Evolutionary conservation across 2,888 invertebrate genomes (phyloP).

Genomic region (Erpobdella octoculata): DNA sequence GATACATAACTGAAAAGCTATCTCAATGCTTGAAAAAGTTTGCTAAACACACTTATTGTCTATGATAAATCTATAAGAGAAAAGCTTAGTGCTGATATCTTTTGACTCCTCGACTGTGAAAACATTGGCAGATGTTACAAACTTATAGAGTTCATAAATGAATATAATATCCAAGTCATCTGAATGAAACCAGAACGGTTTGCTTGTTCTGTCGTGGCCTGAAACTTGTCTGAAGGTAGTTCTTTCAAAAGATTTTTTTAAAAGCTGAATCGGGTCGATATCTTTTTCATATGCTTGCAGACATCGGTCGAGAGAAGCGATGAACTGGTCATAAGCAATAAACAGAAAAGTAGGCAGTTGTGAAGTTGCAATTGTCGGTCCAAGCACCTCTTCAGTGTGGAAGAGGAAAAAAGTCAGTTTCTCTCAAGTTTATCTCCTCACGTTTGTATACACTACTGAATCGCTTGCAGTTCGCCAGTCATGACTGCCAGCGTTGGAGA

Average conservation of each 20-base stretch:
- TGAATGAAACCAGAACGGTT: background rate
- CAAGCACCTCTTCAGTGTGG: no score
- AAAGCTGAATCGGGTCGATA: background rate
- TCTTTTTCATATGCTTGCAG: background rate
- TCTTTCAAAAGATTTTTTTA: background rate
- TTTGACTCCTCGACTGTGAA: background rate
- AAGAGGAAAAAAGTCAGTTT: no score
- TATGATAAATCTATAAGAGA: background rate
- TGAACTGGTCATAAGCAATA: no score
- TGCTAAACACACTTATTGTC: background rate
- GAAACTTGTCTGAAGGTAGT: background rate
- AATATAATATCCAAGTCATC: background rate
- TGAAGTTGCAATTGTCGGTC: no score
- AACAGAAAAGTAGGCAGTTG: no score
- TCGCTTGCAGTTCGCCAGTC: no score
- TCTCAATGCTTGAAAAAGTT: no score
- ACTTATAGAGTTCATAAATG: background rate
- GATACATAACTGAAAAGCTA: no score
- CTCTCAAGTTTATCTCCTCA: no score
- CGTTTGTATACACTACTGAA: no score
- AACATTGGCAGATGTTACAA: background rate
- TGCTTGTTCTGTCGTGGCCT: no score
- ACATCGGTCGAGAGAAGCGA: background rate
- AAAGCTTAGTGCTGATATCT: slow-evolving; percentile 1
- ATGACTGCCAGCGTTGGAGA: no score